Base-by-base conservation (phyloP, 2,888 invertebrate genomes). In the Cryptophagus acutangulus region DNA sequence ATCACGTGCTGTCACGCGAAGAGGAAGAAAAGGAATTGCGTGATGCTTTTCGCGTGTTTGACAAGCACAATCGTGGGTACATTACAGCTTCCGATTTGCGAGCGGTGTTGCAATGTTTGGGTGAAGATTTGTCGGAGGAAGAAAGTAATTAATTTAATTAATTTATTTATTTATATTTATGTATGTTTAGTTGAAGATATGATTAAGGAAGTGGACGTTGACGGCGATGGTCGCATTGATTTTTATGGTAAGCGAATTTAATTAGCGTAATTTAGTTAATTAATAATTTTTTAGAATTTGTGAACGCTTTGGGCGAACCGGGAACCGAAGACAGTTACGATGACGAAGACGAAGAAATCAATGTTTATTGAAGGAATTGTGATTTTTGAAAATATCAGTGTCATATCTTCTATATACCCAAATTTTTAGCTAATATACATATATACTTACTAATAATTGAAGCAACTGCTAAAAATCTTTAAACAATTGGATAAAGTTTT, bases 181-280 rank as follows among this genome's bases (percentile, higher is more conserved):
- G 36, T 30, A 44, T 53, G 78, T 76, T 36, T 72, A 92, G 92
- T 93, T 70, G 92, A 93, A 68, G 92, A 93, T 65, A 93, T 94
- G 92, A 93, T 94, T 62, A 90, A 91, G 63, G 93, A 93, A 72
- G 93, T 93, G 4, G 93, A 94, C 63, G 88, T 92, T 1, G 91
- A 94, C 65, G 92, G 93, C 1, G 93, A 93, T 65, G 93, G 93
- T 1, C 79, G 90, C 50, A 93, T 93, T 59, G 91, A 93, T 70
- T 93, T 92, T 70, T 85, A 91, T 63, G 93, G 91, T 85, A 69
- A 71, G 65, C 38, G n/a, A n/a, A n/a, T n/a, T 16, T 36, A 6
- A 16, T 16, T 28, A 33, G 12, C 12, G n/a, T n/a, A n/a, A n/a
- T n/a, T n/a, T n/a, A n/a, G n/a, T n/a, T 26, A 3, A 31, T 43